phyloP scores from a whole-genome alignment of 2,888 invertebrate species.

The Limenitis camilla region DNA sequence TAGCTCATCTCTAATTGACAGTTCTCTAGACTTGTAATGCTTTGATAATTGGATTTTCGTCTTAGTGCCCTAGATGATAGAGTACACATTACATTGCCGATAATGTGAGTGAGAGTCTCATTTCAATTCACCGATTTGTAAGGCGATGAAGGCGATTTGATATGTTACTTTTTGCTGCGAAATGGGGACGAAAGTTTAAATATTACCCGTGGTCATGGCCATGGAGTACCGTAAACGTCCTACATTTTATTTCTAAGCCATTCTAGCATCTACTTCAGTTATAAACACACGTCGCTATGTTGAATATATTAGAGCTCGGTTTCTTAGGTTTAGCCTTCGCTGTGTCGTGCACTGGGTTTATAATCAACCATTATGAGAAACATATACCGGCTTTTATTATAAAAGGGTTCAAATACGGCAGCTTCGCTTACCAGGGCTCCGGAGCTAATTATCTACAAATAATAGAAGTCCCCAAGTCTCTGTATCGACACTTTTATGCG shows the following conservation, averaged over 20 bases:
- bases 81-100: too few relatives aligned
- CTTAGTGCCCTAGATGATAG: too few relatives aligned
- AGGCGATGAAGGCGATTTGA: too few relatives aligned
- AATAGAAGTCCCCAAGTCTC: constrained; percentile 84
- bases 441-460: constrained; percentile 57
- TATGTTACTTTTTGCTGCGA: not conserved
- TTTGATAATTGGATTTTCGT: too few relatives aligned
- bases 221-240: constrained; percentile 12
- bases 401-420: constrained; percentile 82
- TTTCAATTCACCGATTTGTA: not conserved
- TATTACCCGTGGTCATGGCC: constrained; percentile 4
- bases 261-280: not conserved
- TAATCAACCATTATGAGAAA: constrained; percentile 78
- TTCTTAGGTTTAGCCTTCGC: constrained; percentile 58
- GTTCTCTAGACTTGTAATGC: too few relatives aligned
- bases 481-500: constrained; percentile 87
- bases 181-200: constrained; percentile 22
- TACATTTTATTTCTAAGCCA: constrained; percentile 11
- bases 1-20: too few relatives aligned
- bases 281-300: constrained; percentile 30
- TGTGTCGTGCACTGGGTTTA: constrained; percentile 72
- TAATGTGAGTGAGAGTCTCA: too few relatives aligned
- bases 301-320: constrained; percentile 61
- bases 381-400: constrained; percentile 78
- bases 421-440: constrained; percentile 76